A percentile compares a stretch with the other conserved stretches of the same genome.
These are phyloP conservation scores for Mustela erminea DNA, from an alignment of 2,797 vertebrate species.

Conservation along the genomic window DNA sequence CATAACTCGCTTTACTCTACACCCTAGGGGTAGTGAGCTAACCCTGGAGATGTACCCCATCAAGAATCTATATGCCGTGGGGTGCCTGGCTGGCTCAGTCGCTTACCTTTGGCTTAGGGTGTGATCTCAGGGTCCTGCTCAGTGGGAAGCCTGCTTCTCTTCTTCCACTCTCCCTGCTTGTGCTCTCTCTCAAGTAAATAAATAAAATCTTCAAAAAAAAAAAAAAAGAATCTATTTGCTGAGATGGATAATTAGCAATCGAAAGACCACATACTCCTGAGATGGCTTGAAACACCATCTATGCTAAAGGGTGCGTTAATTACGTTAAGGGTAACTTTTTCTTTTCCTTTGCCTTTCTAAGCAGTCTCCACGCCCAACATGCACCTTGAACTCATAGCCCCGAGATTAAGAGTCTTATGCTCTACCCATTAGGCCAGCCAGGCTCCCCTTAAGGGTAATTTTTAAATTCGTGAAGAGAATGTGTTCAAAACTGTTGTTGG, in stretches of 20 bases:
- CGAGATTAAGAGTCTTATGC: too few species aligned
- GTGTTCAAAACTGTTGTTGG: neutral
- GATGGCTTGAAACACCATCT: neutral
- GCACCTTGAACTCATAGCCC: too few species aligned
- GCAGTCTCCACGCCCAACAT: neutral
- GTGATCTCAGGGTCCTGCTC: too few species aligned
- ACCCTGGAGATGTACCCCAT: neutral
- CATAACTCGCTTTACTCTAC: neutral
- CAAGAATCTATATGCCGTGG: neutral
- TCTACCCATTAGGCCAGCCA: neutral
- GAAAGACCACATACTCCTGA: neutral
- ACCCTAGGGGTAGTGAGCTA: neutral
- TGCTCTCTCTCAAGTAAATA: too few species aligned
- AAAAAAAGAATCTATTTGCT: neutral
- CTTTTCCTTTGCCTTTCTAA: neutral
- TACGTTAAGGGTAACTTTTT: neutral
- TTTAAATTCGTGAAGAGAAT: neutral
- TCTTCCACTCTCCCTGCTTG: too few species aligned
- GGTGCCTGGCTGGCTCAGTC: too few species aligned
- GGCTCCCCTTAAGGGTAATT: neutral
- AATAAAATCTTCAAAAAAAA: too few species aligned
- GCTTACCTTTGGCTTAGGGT: too few species aligned
- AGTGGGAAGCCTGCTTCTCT: too few species aligned
- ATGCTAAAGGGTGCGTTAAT: neutral
- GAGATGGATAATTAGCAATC: neutral